phyloP scores from a whole-genome alignment of 2,113 vertebrate species.

The Lophochroa leadbeateri region DNA sequence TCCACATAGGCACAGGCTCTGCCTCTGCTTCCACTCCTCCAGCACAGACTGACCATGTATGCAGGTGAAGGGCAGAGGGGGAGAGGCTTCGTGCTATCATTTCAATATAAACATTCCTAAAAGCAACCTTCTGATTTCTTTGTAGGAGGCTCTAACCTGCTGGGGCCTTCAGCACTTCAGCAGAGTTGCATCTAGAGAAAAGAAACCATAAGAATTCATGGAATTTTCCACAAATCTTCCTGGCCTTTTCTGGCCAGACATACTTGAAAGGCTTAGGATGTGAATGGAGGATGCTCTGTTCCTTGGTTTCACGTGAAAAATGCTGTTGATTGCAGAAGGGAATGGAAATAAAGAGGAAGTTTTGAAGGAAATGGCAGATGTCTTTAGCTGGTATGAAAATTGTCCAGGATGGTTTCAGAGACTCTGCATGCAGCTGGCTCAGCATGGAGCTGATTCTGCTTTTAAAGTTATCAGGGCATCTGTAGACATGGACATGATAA shows the following conservation, averaged over 20 bases:
- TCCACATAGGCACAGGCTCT: rapidly evolving
- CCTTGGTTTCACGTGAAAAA: background rate
- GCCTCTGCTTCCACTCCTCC: background rate
- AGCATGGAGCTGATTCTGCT: background rate
- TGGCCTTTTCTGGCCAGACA: background rate
- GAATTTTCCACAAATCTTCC: slow-evolving; percentile 10
- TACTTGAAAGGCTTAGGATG: background rate
- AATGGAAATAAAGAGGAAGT: background rate
- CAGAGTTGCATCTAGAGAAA: background rate
- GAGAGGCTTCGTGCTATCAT: background rate
- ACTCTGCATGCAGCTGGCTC: background rate
- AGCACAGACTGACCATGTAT: background rate
- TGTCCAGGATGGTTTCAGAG: background rate
- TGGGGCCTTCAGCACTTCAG: slow-evolving; percentile 18
- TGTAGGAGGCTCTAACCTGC: slow-evolving; percentile 25
- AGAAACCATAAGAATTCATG: background rate
- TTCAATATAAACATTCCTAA: slow-evolving; percentile 44
- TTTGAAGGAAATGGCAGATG: background rate
- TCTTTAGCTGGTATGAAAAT: background rate
- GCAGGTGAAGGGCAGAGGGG: background rate
- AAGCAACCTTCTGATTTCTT: slow-evolving; percentile 19
- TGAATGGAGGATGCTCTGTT: background rate
- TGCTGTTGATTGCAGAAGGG: background rate
- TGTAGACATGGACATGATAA: rapidly evolving
- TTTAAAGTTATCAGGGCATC: background rate